Percentiles rank a stretch among this genome's conserved stretches.
Evolutionary conservation across 2,113 vertebrate genomes (phyloP).

Genomic region (Ginglymostoma cirratum): DNA sequence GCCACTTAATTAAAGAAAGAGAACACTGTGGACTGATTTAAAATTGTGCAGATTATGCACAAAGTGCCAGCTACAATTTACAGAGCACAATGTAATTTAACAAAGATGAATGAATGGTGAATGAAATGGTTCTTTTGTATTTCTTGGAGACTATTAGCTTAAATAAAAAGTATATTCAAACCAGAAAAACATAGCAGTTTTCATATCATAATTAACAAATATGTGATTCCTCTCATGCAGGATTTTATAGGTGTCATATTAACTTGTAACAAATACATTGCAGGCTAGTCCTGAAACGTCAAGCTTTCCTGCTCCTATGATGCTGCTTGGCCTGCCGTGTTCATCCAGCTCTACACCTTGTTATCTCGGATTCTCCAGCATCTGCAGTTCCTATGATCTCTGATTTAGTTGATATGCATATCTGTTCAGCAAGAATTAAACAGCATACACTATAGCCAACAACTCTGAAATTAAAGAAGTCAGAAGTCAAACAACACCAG

Average conservation of each 20-base stretch:
- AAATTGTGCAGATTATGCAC: background rate
- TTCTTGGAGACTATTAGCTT: background rate
- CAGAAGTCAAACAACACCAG: too few species aligned
- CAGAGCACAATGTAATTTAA: background rate
- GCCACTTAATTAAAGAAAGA: background rate
- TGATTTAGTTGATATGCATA: background rate
- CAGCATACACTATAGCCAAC: background rate
- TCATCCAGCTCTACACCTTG: too few species aligned
- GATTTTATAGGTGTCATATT: background rate
- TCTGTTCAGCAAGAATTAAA: background rate
- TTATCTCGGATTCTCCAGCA: too few species aligned
- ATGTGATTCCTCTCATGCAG: background rate
- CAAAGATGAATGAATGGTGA: background rate
- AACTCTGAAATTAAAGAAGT: background rate
- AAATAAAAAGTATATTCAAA: background rate
- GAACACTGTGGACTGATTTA: background rate
- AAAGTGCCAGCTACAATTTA: constrained; percentile 29
- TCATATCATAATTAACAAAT: constrained; percentile 17
- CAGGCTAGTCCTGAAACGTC: too few species aligned
- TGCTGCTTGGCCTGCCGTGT: too few species aligned
- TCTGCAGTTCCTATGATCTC: too few species aligned
- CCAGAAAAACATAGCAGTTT: background rate
- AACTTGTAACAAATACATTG: background rate
- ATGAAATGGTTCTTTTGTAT: background rate
- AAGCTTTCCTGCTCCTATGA: too few species aligned